Evolutionary conservation across 2,113 vertebrate species (phyloP), one percentile per base, ranked within the genome.

Genomic region (Eudorcas thomsonii): DNA sequence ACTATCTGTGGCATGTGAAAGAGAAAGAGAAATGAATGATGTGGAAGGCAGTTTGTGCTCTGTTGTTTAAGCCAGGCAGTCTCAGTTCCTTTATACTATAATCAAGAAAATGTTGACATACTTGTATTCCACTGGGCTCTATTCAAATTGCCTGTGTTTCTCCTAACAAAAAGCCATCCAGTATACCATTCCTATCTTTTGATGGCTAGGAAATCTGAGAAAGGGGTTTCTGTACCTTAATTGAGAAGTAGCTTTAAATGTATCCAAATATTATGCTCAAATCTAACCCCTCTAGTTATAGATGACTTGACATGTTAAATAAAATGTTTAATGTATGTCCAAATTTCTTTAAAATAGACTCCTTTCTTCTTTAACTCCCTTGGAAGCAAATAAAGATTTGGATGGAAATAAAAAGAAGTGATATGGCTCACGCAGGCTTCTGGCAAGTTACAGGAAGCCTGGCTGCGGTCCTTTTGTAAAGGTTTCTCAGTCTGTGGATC

Each of bases 61-160:
- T 91, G 25, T 55, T 67, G 88, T 77, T 50, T n/a, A 48, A 96
- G 57, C 57, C 50, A 67, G 59, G 21, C 2, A 17, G 6, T 54
- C 50, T 84, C 45, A 43, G 55, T 78, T 81, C 85, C 50, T 88
- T 96, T 43, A 57, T 21, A 60, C 43, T 83, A 25, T 54, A 86
- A 82, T 89, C 52, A 84, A 50, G 83, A 77, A 16, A 78, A 77
- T 57, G 88, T 26, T 25, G 26, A 81, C 13, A 25, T 39, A 19
- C 9, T 89, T 92, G 25, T 88, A 57, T 82, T 96, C 88, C 85
- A 25, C 6, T 52, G 54, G 36, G 50, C 36, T 88, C 59, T 96
- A 33, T 94, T 95, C 77, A 88, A 95, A 96, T 71, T 96, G 67
- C 54, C 86, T 92, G 86, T 55, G 43, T 62, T 94, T 93, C 23